These are phyloP conservation scores for Cygnus olor DNA, from an alignment of 2,797 vertebrate genomes.

Conservation along the genomic window DNA sequence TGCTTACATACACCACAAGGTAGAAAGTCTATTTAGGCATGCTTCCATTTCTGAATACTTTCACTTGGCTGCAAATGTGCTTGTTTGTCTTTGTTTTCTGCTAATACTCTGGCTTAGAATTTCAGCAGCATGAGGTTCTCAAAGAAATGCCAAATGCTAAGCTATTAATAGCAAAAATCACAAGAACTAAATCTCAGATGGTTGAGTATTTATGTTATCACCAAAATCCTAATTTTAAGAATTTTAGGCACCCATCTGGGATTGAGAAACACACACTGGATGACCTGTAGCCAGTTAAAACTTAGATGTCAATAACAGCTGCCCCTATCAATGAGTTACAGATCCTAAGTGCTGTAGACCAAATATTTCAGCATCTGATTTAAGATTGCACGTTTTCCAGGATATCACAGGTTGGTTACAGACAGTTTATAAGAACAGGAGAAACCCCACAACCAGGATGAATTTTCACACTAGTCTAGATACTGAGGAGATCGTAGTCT, in stretches of 20 bases:
- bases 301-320: not conserved
- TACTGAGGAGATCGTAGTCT: not conserved
- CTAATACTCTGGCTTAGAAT: constrained; percentile 7
- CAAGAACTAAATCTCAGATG: constrained; percentile 24
- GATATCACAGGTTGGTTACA: not conserved
- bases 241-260: not conserved
- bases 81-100: constrained; percentile 45
- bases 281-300: not conserved
- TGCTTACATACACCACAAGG: not conserved
- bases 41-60: not conserved
- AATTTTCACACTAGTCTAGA: not conserved
- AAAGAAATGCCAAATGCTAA: constrained; percentile 33
- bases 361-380: not conserved
- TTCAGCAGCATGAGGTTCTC: constrained; percentile 11
- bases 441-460: not conserved
- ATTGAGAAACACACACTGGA: not conserved
- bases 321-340: not conserved
- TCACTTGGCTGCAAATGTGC: not conserved
- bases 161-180: constrained; percentile 54
- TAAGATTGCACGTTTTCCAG: not conserved
- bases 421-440: not conserved
- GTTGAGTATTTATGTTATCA: constrained; percentile 6
- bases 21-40: not conserved
- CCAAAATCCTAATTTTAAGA: constrained; percentile 40
- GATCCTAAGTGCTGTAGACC: not conserved